Base-by-base conservation (phyloP, 2,797 vertebrate genomes). In the Melanitta fusca region DNA sequence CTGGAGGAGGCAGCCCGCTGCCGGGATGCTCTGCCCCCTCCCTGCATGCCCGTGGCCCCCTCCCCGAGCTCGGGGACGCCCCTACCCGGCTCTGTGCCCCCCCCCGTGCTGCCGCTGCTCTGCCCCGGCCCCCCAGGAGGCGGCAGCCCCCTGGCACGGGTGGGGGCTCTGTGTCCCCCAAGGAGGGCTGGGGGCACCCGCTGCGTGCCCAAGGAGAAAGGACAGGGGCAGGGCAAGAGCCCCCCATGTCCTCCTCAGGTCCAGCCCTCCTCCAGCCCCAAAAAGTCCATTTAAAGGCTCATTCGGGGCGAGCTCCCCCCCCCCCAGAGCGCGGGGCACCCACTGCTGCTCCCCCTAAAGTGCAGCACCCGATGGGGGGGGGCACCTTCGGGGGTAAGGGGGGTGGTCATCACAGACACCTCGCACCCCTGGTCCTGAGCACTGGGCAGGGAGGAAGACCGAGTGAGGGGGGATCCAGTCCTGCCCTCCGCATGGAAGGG, bases 401-500 rank as follows among this genome's bases (percentile, higher is more conserved):
- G 30, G 6, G 30, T 9, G 66, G 11, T 8, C 45, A 12, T 5
- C 70, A 4, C 27, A 2, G 5, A 1, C 6, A 0, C n/a, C 30
- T 61, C 6, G 8, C 1, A 1, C 7, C 34, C n/a, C 72, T 3
- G 28, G 3, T 24, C 73, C 68, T 14, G 24, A 56, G 70, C 32
- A 8, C 57, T 0, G 71, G 75, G 56, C 64, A 8, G 4, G 13
- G 64, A 39, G 41, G 18, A 11, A 39, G 36, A 8, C 8, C 3
- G 32, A 54, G 74, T 0, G 64, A n/a, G 54, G 13, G 20, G 75
- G 47, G 47, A 49, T 49, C 47, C 47, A 49, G 47, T 24, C 58
- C 39, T 25, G n/a, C 71, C 30, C 17, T 36, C 62, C 18, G 0
- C 0, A 41, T 45, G 11, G 22, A 57, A 0, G 2, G 0, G 13